Evolutionary conservation across 2,113 vertebrate species (phyloP).

Genomic region (Grammomys surdaster): DNA sequence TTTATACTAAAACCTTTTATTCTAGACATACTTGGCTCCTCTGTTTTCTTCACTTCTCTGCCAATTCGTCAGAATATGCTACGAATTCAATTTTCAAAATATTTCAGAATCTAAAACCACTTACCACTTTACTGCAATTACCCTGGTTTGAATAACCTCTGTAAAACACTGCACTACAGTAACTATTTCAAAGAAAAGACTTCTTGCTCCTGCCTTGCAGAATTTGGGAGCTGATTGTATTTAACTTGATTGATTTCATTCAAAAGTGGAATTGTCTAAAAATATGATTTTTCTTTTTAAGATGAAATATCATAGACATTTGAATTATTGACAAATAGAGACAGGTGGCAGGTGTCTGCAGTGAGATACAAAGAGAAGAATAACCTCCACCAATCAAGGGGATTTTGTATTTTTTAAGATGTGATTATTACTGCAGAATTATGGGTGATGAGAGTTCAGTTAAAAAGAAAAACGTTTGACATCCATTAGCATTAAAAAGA

Average conservation of each 20-base stretch:
- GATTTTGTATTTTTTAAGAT: background rate
- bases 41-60: background rate
- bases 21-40: background rate
- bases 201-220: background rate
- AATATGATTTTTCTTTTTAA: background rate
- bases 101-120: background rate
- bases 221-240: background rate
- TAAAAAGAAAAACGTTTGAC: background rate
- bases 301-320: background rate
- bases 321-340: slow-evolving; percentile 26
- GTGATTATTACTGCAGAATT: background rate
- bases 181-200: background rate
- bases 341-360: background rate
- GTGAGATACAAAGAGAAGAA: background rate
- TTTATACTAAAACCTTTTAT: background rate
- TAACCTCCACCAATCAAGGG: background rate
- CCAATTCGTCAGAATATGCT: background rate
- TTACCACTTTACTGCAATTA: background rate
- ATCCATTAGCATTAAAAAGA: background rate
- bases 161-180: background rate
- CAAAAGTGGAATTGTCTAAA: background rate
- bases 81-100: background rate
- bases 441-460: rapidly evolving
- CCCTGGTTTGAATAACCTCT: background rate
- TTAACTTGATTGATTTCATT: slow-evolving; percentile 22